Evolutionary conservation across 2,113 vertebrate genomes (phyloP).

Genomic region (Cyanoramphus novaezelandiae): DNA sequence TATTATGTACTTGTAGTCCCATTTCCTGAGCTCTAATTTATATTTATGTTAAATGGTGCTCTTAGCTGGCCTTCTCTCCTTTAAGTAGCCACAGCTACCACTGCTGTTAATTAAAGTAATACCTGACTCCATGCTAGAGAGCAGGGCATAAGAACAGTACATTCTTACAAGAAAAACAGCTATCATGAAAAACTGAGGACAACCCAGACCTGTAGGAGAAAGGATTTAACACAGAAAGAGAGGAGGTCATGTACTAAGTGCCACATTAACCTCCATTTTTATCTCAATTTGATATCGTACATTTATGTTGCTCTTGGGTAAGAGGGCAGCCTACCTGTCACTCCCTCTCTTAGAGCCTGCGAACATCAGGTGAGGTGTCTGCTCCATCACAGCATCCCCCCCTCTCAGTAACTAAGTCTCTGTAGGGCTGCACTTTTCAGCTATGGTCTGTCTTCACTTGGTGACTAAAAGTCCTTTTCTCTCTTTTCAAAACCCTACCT

Average conservation of each 20-base stretch:
- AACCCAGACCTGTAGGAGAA: background rate
- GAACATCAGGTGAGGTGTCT: background rate
- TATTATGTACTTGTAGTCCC: conserved; percentile 6
- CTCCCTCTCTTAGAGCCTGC: background rate
- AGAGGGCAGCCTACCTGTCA: background rate
- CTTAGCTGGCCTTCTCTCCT: background rate
- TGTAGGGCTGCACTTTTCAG: background rate
- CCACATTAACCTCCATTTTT: background rate
- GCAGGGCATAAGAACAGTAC: background rate
- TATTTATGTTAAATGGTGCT: conserved; percentile 15
- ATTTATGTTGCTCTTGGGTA: background rate
- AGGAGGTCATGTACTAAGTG: background rate
- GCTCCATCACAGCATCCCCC: background rate
- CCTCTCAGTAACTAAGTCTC: background rate
- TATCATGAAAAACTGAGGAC: background rate
- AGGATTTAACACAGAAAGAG: background rate
- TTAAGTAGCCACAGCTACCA: background rate
- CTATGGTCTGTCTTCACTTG: background rate
- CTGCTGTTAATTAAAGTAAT: conserved; percentile 5
- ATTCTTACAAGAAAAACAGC: background rate
- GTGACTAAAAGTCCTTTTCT: background rate
- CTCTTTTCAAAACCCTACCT: background rate
- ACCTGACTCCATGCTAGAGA: background rate
- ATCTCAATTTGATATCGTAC: background rate
- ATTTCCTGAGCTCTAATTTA: conserved; percentile 26